These are phyloP conservation scores for Bruchidius siliquastri DNA, from an alignment of 2,888 invertebrate species.

Conservation along the genomic window DNA sequence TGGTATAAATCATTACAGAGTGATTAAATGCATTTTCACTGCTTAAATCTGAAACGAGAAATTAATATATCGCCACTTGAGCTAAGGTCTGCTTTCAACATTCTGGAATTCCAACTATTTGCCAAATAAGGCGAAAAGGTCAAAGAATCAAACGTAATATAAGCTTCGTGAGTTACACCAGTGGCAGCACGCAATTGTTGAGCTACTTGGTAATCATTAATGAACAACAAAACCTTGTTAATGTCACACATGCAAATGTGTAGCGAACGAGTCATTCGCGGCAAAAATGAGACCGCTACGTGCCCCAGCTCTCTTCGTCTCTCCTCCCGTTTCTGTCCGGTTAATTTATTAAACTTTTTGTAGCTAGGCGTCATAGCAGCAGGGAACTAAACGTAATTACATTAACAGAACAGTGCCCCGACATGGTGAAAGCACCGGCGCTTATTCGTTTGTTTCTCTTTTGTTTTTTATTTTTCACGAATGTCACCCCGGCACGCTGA, in stretches of 20 bases:
- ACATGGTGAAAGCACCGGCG: neutral
- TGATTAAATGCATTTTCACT: too few species aligned
- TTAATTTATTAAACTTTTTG: neutral
- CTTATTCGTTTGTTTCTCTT: neutral
- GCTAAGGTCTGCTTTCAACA: too few species aligned
- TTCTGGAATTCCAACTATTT: too few species aligned
- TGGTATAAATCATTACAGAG: too few species aligned
- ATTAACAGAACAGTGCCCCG: neutral
- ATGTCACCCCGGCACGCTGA: neutral
- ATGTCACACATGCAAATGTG: neutral
- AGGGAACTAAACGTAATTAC: neutral
- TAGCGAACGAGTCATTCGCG: neutral
- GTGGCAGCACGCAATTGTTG: neutral
- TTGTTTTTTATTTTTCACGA: neutral
- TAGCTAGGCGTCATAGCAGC: neutral
- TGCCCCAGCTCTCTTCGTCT: neutral
- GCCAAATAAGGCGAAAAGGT: too few species aligned
- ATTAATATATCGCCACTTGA: too few species aligned
- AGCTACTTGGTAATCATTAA: neutral
- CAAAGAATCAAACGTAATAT: too few species aligned
- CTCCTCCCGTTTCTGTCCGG: neutral
- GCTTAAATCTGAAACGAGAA: too few species aligned
- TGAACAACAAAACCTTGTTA: neutral
- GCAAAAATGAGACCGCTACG: neutral
- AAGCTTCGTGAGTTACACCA: too few species aligned